Evolutionary conservation across 2,888 invertebrate genomes (phyloP), one percentile per base, ranked within the genome.

Genomic region (Disparrhopalites patrizii): DNA sequence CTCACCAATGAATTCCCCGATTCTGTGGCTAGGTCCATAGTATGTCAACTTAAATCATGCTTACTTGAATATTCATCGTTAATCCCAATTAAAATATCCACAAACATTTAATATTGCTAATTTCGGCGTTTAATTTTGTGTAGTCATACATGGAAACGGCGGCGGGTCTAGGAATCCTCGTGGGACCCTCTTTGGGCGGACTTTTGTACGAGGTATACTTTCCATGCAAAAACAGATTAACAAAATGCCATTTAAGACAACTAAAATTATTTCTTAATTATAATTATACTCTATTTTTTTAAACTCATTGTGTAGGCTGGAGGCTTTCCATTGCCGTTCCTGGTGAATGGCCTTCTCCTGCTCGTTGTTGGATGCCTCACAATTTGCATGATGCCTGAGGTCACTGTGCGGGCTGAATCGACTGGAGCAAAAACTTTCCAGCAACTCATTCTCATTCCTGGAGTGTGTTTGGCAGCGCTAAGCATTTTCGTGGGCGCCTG

Each of bases 401-500:
- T 85, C 71, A 78, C 56, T 1, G 51, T 57, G 5, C 60, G 51
- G 40, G 8, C 64, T 40, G 20, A 61, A 63, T 8, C 23, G 36
- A 10, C 61, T 69, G 23, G 56, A 63, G 43, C 54, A 18, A 1
- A 33, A 23, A 68, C 68, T 86, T 20, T 83, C 89, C 77, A 79
- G 85, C 64, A 82, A 83, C 83, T 86, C 13, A 79, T 91, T 54
- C 85, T 81, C 76, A 86, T 91, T 62, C 90, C 90, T 18, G 87
- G 88, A 27, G 87, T 91, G 1, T 77, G 87, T 40, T 78, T 91
- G 43, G 83, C 89, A 0, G 83, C 88, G 47, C 80, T 84, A 66
- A 88, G 88, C 76, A 89, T 90, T 76, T 84, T 89, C 68, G 86
- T 84, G 0, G 90, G 90, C 0, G 89, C 90, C 69, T 85, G 88